Base-by-base conservation (phyloP, 2,888 invertebrate species). In the Hypselothyrea guttata region DNA sequence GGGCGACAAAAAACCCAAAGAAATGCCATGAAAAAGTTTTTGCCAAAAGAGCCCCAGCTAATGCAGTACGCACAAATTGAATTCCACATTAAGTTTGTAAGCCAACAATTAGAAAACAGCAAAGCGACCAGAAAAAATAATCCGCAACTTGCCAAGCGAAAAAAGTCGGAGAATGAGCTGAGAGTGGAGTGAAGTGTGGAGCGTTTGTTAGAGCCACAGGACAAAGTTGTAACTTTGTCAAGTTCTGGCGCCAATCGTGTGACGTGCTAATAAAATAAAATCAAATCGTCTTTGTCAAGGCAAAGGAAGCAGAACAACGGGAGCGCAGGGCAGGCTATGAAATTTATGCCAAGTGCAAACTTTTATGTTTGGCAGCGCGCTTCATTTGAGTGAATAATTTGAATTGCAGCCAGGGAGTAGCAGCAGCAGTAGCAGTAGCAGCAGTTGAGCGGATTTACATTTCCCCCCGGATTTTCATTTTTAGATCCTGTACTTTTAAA, bases 71-170 rank as follows among this genome's bases (percentile, higher is more conserved):
- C 72, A 60, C 74, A 79, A 83, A 85, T 82, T 86, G 86, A 86
- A 86, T 87, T 87, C 75, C 76, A 66, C 75, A 71, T 81, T 76
- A 78, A 76, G 78, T 75, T 77, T 87, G 86, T 88, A 88, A 88
- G 88, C 86, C 84, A 87, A 86, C 87, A 88, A 88, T 88, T 88
- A 88, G 87, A 86, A 74, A 71, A 71, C 68, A 84, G 79, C 84
- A 84, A 84, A 82, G 71, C 71, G 81, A 83, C 68, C 68, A 83
- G 61, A 68, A 66, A 69, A 76, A 66, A 63, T 46, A 56, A 63
- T 45, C 54, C 64, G 41, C 40, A 58, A 62, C 58, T 66, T 77
- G 65, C 7, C 35, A 42, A 22, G 28, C 22, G 22, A 22, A 22
- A 22, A 22, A 22, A 22, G 22, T 18, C 7, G 33, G 4, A 15